These are phyloP conservation scores for Neostethus bicornis DNA, from an alignment of 2,797 vertebrate species.

Conservation along the genomic window DNA sequence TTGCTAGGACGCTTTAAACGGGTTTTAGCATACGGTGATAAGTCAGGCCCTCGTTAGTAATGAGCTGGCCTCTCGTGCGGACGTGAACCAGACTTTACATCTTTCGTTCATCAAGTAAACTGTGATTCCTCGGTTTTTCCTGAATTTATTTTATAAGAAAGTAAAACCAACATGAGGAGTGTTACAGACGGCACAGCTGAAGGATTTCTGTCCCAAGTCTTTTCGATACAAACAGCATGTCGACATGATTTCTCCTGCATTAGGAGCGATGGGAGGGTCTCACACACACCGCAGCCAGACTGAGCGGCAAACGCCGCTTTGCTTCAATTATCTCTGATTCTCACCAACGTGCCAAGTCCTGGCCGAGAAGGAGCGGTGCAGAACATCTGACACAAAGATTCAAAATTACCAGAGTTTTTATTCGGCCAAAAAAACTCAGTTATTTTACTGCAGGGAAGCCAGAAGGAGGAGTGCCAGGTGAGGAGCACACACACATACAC, in stretches of 20 bases:
- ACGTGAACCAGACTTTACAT: no score
- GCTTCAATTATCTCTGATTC: conserved; percentile 63
- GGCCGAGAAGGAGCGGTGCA: conserved; percentile 42
- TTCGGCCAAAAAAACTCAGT: no score
- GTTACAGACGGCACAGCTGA: conserved; percentile 13
- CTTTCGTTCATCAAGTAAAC: conserved; percentile 10
- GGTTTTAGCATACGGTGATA: no score
- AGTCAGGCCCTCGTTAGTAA: no score
- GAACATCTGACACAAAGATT: no score
- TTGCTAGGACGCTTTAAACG: no score
- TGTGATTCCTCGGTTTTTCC: conserved; percentile 24
- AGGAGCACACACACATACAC: no score
- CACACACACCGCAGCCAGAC: conserved; percentile 42
- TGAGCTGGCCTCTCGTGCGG: no score
- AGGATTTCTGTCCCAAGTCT: not conserved
- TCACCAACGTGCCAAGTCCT: conserved; percentile 64
- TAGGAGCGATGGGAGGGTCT: conserved; percentile 50
- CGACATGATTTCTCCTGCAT: conserved; percentile 66
- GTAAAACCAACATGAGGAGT: conserved; percentile 24
- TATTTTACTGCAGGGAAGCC: no score
- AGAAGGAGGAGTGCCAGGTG: no score
- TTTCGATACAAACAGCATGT: conserved; percentile 37
- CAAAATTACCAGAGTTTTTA: no score
- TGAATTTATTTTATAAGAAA: conserved; percentile 17
- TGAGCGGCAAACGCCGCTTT: conserved; percentile 59